A percentile compares a stretch with the other conserved stretches of the same genome.
phyloP scores from a whole-genome alignment of 1,140 invertebrate species.

The Neodiprion lecontei region DNA sequence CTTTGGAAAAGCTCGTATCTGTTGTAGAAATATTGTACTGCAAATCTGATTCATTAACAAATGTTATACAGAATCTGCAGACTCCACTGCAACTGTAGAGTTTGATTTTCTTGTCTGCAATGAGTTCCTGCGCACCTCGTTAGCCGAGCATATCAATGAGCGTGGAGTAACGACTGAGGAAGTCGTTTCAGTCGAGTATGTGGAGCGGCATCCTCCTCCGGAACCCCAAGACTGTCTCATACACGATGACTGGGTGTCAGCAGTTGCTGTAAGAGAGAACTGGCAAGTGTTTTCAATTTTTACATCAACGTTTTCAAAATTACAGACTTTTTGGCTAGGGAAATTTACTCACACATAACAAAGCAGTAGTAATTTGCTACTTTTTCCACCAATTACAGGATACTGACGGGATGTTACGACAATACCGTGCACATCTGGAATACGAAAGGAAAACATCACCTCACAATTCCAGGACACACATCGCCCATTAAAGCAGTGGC shows the following conservation, averaged over 20 bases:
- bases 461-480: constrained; percentile 86
- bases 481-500: constrained; percentile 86
- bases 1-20: constrained; percentile 13
- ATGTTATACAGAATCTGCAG: constrained; percentile 44
- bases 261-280: constrained; percentile 76
- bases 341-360: constrained; percentile 13
- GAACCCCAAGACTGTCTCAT: constrained; percentile 88
- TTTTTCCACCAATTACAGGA: constrained; percentile 64
- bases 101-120: constrained; percentile 90
- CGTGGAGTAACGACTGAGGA: constrained; percentile 75
- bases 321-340: not conserved
- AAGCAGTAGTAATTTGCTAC: not conserved
- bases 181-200: constrained; percentile 88
- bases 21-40: constrained; percentile 18
- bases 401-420: constrained; percentile 95
- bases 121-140: constrained; percentile 75
- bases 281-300: constrained; percentile 65
- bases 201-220: constrained; percentile 86
- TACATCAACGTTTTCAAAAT: not conserved
- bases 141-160: constrained; percentile 75
- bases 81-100: constrained; percentile 66
- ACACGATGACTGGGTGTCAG: constrained; percentile 96
- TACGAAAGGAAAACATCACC: constrained; percentile 80
- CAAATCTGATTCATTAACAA: not conserved
- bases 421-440: constrained; percentile 91